Conservation (phyloP, 1,140 invertebrate genomes). For the Lethrus apterus region DNA sequence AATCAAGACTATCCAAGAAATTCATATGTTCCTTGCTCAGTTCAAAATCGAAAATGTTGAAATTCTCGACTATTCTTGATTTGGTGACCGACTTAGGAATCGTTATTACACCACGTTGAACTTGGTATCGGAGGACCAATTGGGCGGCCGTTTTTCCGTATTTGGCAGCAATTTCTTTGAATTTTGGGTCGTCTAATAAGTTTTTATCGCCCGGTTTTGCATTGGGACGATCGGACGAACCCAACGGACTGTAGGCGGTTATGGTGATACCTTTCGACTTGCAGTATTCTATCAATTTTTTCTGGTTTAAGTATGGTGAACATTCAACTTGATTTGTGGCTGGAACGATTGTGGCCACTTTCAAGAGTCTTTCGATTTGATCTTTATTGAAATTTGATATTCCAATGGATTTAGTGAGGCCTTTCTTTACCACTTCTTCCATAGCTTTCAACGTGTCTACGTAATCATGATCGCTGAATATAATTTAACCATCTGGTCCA, state of each 20-base stretch:
- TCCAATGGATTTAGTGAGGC: conserved; percentile 68
- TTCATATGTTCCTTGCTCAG: conserved; percentile 44
- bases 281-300: conserved; percentile 55
- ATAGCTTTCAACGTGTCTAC: conserved; percentile 83
- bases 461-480: conserved; percentile 56
- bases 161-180: conserved; percentile 50
- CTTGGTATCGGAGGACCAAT: conserved; percentile 45
- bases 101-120: conserved; percentile 49
- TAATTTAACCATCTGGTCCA: conserved; percentile 42
- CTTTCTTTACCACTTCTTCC: conserved; percentile 67
- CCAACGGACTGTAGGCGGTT: conserved; percentile 56
- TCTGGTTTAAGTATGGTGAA: conserved; percentile 61
- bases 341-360: conserved; percentile 59
- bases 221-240: conserved; percentile 48
- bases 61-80: conserved; percentile 48
- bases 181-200: conserved; percentile 54
- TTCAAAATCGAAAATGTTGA: conserved; percentile 51
- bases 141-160: conserved; percentile 58
- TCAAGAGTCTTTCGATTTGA: conserved; percentile 67
- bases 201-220: conserved; percentile 58
- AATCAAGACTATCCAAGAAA: conserved; percentile 35
- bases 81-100: conserved; percentile 59
- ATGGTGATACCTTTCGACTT: conserved; percentile 48
- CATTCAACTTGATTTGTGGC: conserved; percentile 69
- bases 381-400: conserved; percentile 81